Percentiles rank a stretch among this genome's conserved stretches.
phyloP scores from a whole-genome alignment of 2,113 vertebrate species.

The Okapia johnstoni region DNA sequence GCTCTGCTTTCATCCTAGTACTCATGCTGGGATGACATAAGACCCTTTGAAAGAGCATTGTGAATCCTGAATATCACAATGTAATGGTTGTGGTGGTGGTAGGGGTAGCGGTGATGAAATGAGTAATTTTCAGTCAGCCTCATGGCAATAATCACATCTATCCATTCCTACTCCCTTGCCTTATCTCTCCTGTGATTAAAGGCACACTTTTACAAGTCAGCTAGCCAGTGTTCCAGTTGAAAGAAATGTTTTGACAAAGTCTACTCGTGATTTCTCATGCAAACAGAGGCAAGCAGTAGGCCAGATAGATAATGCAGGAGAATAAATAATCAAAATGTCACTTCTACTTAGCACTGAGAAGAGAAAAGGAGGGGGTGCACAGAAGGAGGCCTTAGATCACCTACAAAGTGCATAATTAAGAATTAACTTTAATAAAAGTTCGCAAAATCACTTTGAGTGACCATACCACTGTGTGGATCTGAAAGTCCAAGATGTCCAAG shows the following conservation, averaged over 20 bases:
- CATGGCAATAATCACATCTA: background rate
- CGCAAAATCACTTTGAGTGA: background rate
- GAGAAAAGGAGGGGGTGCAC: background rate
- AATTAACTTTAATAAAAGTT: conserved; percentile 14
- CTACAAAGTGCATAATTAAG: conserved; percentile 18
- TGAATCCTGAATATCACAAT: no score
- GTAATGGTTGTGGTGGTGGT: background rate
- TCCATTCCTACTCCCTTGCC: background rate
- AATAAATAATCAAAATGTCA: background rate
- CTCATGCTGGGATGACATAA: background rate
- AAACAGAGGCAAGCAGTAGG: background rate
- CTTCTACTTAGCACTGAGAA: background rate
- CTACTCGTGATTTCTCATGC: background rate
- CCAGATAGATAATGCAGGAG: background rate
- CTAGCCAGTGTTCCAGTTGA: background rate
- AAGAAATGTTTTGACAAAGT: conserved; percentile 10
- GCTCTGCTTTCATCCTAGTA: background rate
- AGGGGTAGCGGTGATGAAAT: background rate
- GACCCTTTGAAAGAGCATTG: background rate
- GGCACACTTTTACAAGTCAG: background rate
- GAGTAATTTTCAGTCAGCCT: background rate
- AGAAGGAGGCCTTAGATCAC: background rate
- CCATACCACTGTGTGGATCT: background rate
- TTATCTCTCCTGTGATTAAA: background rate
- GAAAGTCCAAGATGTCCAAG: background rate